Conservation (phyloP, 2,797 vertebrate species). For the Enteromius afrohamiltoni region DNA sequence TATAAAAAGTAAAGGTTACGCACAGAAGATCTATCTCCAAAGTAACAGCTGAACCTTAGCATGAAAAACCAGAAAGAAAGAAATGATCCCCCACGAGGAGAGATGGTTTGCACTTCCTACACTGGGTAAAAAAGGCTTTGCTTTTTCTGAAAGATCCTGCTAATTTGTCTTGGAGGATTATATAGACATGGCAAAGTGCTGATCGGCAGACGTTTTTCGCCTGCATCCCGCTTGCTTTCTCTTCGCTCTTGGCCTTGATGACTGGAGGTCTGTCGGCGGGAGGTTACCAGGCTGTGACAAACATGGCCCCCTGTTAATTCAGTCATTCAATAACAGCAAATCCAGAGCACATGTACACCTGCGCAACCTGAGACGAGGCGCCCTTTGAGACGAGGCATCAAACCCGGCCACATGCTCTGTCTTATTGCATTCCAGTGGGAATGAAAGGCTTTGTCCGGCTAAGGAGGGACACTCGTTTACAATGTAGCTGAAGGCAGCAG, state of each 20-base stretch:
- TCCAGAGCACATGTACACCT: slow-evolving; percentile 54
- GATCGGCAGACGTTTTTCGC: slow-evolving; percentile 37
- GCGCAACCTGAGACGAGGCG: slow-evolving; percentile 30
- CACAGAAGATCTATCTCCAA: neutral
- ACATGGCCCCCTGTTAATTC: slow-evolving; percentile 18
- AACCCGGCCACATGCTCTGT: slow-evolving; percentile 30
- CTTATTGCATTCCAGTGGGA: slow-evolving; percentile 57
- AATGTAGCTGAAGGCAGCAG: slow-evolving; percentile 18
- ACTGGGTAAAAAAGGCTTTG: slow-evolving; percentile 43
- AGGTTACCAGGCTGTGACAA: slow-evolving; percentile 32
- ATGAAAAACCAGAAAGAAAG: slow-evolving; percentile 33
- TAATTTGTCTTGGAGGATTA: slow-evolving; percentile 55
- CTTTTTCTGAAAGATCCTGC: slow-evolving; percentile 40
- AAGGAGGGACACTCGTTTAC: slow-evolving; percentile 39
- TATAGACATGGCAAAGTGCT: slow-evolving; percentile 44
- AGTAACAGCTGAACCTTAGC: slow-evolving; percentile 49
- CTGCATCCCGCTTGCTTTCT: slow-evolving; percentile 25
- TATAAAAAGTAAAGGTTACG: too few species aligned
- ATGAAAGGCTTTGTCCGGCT: slow-evolving; percentile 56
- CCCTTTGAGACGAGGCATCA: slow-evolving; percentile 37
- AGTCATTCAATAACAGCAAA: slow-evolving; percentile 40
- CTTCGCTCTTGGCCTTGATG: slow-evolving; percentile 31
- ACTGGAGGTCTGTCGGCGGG: neutral
- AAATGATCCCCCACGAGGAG: slow-evolving; percentile 12
- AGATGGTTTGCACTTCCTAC: slow-evolving; percentile 33